Evolutionary conservation across 1,140 invertebrate genomes (phyloP), one percentile per base, ranked within the genome.

Genomic region (Coelopa frigida): DNA sequence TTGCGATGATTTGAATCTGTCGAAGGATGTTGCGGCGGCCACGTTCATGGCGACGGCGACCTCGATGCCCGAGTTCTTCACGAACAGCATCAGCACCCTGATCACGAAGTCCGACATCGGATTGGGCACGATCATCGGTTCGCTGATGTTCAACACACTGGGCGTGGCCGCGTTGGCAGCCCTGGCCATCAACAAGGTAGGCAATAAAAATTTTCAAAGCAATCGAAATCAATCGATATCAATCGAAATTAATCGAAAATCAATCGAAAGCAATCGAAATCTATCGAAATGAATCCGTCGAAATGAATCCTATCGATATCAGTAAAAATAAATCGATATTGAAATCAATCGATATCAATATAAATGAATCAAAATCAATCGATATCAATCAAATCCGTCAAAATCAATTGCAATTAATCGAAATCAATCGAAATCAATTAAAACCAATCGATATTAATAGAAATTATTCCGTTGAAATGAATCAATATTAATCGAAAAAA

Each of bases 31-130:
- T 7, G 89, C 88, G 0, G 90, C 89, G 0, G 90, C 90, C 0
- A 95, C 90, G 0, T 94, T 94, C 58, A 88, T 95, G 81, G 86
- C 91, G 0, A 85, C 88, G 0, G 90, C 89, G 1, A 92, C 89
- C 8, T 90, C 86, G 22, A 85, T 87, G 51, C 90, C 91, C 0
- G 90, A 94, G 70, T 78, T 95, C 22, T 94, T 93, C 61, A 89
- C 89, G 15, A 91, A 89, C 55, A 75, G 92, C 5, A 86, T 94
- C 29, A 86, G 87, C 4, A 88, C 88, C 0, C 83, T 87, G 48
- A 69, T 89, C 0, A 82, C 84, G 0, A 70, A 84, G 39, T 85
- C 84, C 0, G 85, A 89, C 52, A 80, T 89, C 55, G 87, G 87
- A 14, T 46, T 70, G 39, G 87, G 89, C 0, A 88, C 89, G 2